phyloP scores from a whole-genome alignment of 2,113 vertebrate genomes.

The Neopipo cinnamomea region DNA sequence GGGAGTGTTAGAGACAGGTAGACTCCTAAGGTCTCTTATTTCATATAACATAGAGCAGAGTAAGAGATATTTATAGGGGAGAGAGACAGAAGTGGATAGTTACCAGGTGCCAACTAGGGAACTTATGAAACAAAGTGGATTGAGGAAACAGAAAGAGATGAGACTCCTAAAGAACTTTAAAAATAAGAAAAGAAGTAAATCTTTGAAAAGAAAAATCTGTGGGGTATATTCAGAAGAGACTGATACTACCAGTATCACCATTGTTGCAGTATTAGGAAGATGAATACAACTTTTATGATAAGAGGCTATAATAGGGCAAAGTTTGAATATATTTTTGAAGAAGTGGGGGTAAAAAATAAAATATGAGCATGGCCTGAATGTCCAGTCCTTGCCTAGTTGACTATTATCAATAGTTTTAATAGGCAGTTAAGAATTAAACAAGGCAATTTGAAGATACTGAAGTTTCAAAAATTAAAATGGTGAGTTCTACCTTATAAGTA shows the following conservation, averaged over 20 bases:
- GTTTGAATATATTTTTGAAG: neutral
- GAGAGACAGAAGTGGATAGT: neutral
- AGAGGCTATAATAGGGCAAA: neutral
- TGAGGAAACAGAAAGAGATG: neutral
- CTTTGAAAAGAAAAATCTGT: neutral
- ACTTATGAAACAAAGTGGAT: neutral
- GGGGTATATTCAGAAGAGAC: neutral
- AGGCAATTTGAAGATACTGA: neutral
- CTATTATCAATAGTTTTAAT: neutral
- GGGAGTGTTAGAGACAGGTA: neutral
- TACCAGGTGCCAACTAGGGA: neutral
- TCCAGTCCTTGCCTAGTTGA: neutral
- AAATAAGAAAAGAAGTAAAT: neutral
- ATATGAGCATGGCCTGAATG: neutral
- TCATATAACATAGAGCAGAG: neutral
- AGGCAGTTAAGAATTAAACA: neutral
- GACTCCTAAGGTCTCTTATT: neutral
- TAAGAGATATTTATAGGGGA: neutral
- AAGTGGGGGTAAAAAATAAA: neutral
- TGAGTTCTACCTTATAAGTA: neutral
- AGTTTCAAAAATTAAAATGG: neutral
- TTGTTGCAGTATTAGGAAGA: neutral
- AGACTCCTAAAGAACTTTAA: neutral
- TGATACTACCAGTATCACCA: neutral
- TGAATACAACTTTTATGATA: neutral